phyloP scores from a whole-genome alignment of 2,888 invertebrate species.

The Frankliniella fusca region DNA sequence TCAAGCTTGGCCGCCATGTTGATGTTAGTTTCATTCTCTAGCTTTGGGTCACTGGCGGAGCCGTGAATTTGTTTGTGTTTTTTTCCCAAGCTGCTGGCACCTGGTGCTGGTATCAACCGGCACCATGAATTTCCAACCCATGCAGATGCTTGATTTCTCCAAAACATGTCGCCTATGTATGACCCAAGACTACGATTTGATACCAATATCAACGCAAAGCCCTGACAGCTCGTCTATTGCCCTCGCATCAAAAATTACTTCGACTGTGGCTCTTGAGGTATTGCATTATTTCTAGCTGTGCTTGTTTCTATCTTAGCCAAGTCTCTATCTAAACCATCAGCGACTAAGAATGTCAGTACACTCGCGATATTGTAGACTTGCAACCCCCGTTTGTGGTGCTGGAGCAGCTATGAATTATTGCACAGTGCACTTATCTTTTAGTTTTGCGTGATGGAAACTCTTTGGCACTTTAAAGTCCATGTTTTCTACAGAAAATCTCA shows the following conservation, averaged over 20 bases:
- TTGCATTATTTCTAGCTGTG: too few relatives aligned
- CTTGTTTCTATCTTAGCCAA: too few relatives aligned
- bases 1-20: conserved; percentile 17
- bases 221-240: conserved; percentile 9
- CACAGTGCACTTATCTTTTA: too few relatives aligned
- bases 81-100: neutral
- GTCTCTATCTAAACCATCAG: too few relatives aligned
- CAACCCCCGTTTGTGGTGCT: too few relatives aligned
- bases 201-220: neutral
- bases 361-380: too few relatives aligned
- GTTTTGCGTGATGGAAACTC: too few relatives aligned
- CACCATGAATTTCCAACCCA: neutral
- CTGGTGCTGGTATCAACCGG: neutral
- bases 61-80: neutral
- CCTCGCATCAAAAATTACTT: conserved; percentile 17
- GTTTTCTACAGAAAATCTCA: too few relatives aligned
- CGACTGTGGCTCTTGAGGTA: neutral
- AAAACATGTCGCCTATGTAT: conserved; percentile 9
- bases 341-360: too few relatives aligned
- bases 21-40: neutral
- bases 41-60: neutral
- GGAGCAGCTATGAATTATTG: too few relatives aligned
- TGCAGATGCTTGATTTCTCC: neutral
- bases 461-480: too few relatives aligned
- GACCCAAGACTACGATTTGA: conserved; percentile 5